A percentile compares a stretch with the other conserved stretches of the same genome.
Evolutionary conservation across 2,888 invertebrate species (phyloP).

Genomic region (Ochropleura plecta): DNA sequence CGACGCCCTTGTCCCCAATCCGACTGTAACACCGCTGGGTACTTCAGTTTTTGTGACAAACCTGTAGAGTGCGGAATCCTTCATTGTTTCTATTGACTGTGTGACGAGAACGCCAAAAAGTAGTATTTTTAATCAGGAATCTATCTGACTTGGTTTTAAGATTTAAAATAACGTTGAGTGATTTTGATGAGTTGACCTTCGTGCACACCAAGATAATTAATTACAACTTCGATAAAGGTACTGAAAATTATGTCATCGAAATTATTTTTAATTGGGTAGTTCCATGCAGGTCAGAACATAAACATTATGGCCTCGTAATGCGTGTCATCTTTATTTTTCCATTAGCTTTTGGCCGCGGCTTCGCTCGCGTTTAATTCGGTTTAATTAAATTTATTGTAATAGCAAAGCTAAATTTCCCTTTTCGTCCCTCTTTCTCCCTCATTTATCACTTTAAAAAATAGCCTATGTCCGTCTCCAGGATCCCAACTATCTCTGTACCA

Average conservation of each 20-base stretch:
- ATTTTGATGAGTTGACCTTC: neutral
- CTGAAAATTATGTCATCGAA: neutral
- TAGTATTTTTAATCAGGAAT: neutral
- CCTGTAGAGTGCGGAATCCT: constrained; percentile 39
- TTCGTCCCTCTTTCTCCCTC: no score
- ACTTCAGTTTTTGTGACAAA: constrained; percentile 30
- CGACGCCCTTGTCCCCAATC: constrained; percentile 26
- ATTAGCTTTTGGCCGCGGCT: no score
- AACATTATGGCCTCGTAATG: neutral
- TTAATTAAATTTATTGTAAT: no score
- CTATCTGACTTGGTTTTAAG: neutral
- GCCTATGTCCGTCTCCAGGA: no score
- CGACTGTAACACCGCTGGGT: neutral
- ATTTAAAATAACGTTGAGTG: neutral
- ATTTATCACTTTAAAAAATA: no score
- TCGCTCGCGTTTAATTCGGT: no score
- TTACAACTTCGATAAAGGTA: neutral
- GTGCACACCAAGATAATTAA: neutral
- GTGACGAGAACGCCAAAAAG: neutral
- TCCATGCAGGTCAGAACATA: neutral
- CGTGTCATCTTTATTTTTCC: neutral
- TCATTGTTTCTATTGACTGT: neutral
- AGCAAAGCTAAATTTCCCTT: no score
- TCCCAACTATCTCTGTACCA: no score
- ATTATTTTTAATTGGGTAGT: neutral